Percentiles rank a stretch among this genome's conserved stretches.
phyloP scores from a whole-genome alignment of 1,140 invertebrate species.

The Lasaia peninsularis region DNA sequence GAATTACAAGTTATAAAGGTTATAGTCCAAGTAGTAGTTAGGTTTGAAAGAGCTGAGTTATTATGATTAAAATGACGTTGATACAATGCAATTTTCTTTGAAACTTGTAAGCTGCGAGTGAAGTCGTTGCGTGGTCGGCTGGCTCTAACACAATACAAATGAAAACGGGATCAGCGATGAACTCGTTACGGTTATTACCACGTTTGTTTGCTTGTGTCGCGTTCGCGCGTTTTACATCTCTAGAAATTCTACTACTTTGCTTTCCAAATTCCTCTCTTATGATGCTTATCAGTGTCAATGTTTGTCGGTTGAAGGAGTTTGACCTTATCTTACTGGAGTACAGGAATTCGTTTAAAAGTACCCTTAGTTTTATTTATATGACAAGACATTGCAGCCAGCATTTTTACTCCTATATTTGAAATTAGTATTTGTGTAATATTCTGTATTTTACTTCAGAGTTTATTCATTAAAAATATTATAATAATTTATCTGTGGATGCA shows the following conservation, averaged over 20 bases:
- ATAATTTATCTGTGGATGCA: too few relatives aligned
- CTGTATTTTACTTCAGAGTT: too few relatives aligned
- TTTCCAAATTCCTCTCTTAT: slow-evolving; percentile 25
- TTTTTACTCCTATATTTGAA: too few relatives aligned
- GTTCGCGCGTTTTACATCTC: slow-evolving; percentile 32
- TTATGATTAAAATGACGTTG: not conserved
- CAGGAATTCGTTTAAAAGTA: too few relatives aligned
- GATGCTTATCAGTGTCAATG: slow-evolving; percentile 4
- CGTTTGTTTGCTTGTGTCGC: slow-evolving; percentile 45
- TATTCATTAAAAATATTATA: too few relatives aligned
- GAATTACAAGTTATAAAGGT: too few relatives aligned
- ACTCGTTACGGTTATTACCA: slow-evolving; percentile 58
- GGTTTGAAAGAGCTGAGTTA: not conserved
- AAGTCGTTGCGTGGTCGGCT: slow-evolving; percentile 27
- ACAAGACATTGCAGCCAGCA: too few relatives aligned
- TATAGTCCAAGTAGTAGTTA: not conserved
- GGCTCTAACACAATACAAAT: slow-evolving; percentile 46
- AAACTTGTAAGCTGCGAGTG: slow-evolving; percentile 3
- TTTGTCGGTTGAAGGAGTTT: slow-evolving; percentile 5
- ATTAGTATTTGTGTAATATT: too few relatives aligned
- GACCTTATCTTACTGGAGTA: not conserved
- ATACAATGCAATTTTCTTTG: not conserved
- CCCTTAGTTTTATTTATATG: too few relatives aligned
- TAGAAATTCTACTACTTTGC: slow-evolving; percentile 30
- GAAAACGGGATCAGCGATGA: slow-evolving; percentile 41